Percentiles rank a stretch among this genome's conserved stretches.
phyloP scores from a whole-genome alignment of 2,797 vertebrate species.

The Rhincodon typus region DNA sequence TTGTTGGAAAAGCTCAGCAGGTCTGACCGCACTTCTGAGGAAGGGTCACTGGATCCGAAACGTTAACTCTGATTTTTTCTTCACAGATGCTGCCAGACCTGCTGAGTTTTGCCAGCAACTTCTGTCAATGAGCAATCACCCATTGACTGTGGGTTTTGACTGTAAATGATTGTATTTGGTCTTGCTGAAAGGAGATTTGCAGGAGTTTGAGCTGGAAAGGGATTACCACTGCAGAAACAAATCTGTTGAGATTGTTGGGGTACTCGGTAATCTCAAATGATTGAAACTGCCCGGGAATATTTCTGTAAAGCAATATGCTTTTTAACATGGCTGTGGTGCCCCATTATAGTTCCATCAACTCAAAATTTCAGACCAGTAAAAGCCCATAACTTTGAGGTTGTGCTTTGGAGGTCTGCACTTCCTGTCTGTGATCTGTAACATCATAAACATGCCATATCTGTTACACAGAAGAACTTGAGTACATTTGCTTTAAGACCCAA shows the following conservation, averaged over 20 bases:
- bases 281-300: not conserved
- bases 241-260: not conserved
- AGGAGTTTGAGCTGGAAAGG: not conserved
- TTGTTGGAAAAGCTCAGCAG: no score
- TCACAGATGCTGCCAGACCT: no score
- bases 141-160: not conserved
- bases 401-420: not conserved
- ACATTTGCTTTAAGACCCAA: not conserved
- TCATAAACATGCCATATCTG: not conserved
- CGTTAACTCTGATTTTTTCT: no score
- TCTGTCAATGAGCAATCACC: not conserved
- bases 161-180: not conserved
- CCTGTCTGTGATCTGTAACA: not conserved
- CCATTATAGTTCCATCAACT: not conserved
- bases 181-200: not conserved
- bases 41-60: no score
- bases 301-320: not conserved
- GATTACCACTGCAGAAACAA: not conserved
- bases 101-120: no score
- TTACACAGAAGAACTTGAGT: not conserved
- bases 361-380: not conserved
- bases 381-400: not conserved
- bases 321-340: not conserved
- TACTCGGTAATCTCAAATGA: not conserved
- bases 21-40: no score